Percentiles rank a stretch among this genome's conserved stretches.
phyloP scores from a whole-genome alignment of 2,797 vertebrate species.

The Sphenopsis melanotis region DNA sequence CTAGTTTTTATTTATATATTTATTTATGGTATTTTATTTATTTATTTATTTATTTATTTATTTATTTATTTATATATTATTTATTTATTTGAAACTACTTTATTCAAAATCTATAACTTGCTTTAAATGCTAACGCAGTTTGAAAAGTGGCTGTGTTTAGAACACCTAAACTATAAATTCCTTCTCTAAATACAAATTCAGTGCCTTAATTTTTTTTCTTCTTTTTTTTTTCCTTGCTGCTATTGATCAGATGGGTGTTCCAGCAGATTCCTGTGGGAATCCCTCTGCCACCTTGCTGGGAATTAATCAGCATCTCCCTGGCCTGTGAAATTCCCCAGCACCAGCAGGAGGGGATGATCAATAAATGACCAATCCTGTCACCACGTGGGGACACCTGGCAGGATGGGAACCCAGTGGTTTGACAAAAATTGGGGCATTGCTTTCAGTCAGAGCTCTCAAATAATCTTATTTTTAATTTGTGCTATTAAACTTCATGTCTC shows the following conservation, averaged over 20 bases:
- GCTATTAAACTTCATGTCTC: not conserved
- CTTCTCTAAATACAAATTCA: not conserved
- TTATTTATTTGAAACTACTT: not conserved
- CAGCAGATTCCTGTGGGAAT: not conserved
- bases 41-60: not conserved
- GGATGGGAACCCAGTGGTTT: slow-evolving; percentile 40
- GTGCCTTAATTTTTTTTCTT: fast-evolving
- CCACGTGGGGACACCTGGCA: not conserved
- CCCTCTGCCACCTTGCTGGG: slow-evolving; percentile 6
- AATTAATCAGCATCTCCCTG: slow-evolving; percentile 38
- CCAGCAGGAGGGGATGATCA: slow-evolving; percentile 46
- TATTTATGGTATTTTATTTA: not conserved
- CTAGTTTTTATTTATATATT: not conserved
- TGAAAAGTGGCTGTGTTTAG: not conserved
- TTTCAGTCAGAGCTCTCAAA: slow-evolving; percentile 12
- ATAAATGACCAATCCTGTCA: slow-evolving; percentile 55
- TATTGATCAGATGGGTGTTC: not conserved
- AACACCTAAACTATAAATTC: not conserved
- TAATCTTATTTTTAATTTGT: not conserved
- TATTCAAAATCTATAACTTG: not conserved
- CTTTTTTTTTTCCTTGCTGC: not conserved
- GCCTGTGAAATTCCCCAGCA: not conserved
- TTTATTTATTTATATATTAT: not conserved
- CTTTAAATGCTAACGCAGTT: not conserved
- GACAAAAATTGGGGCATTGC: slow-evolving; percentile 33